Conservation (phyloP, 2,797 vertebrate species). For the Chloroceryle inda region DNA sequence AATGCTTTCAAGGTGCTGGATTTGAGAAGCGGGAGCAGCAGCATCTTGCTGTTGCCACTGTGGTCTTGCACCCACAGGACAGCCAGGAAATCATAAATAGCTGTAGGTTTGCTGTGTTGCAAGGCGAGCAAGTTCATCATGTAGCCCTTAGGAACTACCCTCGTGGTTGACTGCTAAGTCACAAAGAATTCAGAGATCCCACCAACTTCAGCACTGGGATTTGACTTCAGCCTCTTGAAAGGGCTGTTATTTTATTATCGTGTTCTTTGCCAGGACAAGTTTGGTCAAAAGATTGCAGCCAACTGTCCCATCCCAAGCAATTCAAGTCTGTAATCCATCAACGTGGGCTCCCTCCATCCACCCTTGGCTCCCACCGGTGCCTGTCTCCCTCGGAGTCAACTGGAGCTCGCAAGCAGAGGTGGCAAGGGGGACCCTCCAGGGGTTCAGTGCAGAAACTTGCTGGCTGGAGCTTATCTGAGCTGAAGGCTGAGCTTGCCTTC, state of each 20-base stretch:
- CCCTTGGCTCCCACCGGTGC: rapidly evolving
- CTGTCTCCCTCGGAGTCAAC: not conserved
- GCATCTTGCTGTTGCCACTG: not conserved
- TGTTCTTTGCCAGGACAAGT: not conserved
- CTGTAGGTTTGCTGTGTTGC: not conserved
- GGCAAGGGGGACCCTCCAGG: not conserved
- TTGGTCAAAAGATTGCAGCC: not conserved
- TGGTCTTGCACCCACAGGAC: not conserved
- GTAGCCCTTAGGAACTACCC: not conserved
- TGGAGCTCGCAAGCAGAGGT: not conserved
- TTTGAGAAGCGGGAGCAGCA: not conserved
- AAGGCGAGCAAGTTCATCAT: not conserved
- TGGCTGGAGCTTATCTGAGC: not conserved
- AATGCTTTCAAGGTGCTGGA: not conserved
- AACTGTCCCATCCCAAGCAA: not conserved
- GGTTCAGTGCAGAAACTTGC: not conserved
- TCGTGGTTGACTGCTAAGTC: not conserved
- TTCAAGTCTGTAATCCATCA: not conserved
- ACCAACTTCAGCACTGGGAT: not conserved
- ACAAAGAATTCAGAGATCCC: not conserved
- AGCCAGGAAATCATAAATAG: not conserved
- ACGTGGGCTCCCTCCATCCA: not conserved
- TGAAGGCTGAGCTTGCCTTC: not conserved
- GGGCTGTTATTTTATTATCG: not conserved
- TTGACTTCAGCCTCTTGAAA: not conserved